These are phyloP conservation scores for Melipona beecheii DNA, from an alignment of 2,888 invertebrate species.

Conservation along the genomic window DNA sequence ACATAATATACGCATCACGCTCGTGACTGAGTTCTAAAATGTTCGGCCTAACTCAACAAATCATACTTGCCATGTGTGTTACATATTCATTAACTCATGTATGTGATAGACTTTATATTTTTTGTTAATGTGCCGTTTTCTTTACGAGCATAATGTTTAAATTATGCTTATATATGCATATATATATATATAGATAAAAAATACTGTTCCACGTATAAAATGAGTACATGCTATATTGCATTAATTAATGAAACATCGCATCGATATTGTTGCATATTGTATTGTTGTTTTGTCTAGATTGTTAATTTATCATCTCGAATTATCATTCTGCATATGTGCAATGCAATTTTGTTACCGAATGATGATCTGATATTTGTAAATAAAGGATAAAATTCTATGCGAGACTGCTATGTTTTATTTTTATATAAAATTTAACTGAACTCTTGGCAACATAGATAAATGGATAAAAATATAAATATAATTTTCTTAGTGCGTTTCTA, in stretches of 20 bases:
- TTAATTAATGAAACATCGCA: slow-evolving; percentile 62
- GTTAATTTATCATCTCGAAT: slow-evolving; percentile 75
- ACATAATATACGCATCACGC: neutral
- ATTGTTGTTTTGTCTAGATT: slow-evolving; percentile 73
- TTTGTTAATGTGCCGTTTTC: slow-evolving; percentile 17
- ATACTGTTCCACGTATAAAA: slow-evolving; percentile 66
- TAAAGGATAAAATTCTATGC: slow-evolving; percentile 74
- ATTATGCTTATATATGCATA: slow-evolving; percentile 54
- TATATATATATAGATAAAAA: slow-evolving; percentile 6
- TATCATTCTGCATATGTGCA: slow-evolving; percentile 80
- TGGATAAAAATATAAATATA: too few relatives aligned
- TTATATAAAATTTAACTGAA: neutral
- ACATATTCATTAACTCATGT: slow-evolving; percentile 34
- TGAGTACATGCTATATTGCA: slow-evolving; percentile 57
- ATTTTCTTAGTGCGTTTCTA: too few relatives aligned
- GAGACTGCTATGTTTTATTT: slow-evolving; percentile 22
- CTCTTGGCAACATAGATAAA: neutral
- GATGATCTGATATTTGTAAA: slow-evolving; percentile 81
- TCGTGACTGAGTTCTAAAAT: slow-evolving; percentile 68
- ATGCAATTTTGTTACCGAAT: slow-evolving; percentile 81
- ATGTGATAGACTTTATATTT: slow-evolving; percentile 15
- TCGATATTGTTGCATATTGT: slow-evolving; percentile 53
- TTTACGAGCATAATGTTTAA: slow-evolving; percentile 53
- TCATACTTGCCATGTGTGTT: slow-evolving; percentile 32
- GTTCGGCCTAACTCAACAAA: slow-evolving; percentile 71